Evolutionary conservation across 2,797 vertebrate species (phyloP).

Genomic region (Fringilla coelebs): DNA sequence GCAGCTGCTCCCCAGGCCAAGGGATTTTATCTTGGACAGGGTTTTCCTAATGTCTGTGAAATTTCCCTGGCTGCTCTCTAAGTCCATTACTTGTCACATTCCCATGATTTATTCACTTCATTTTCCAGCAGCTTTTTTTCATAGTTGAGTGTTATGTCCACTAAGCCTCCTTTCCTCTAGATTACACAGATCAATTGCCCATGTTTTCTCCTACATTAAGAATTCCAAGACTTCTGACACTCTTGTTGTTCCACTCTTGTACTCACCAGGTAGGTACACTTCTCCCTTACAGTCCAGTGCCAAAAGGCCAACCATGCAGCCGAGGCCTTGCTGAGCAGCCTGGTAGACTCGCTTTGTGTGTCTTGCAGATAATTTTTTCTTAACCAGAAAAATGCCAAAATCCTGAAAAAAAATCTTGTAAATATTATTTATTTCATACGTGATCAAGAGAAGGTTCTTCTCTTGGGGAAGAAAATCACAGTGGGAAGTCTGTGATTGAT

Average conservation of each 20-base stretch:
- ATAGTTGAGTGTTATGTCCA: background rate
- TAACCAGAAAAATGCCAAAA: background rate
- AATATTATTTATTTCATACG: background rate
- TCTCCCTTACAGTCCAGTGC: background rate
- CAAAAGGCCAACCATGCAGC: background rate
- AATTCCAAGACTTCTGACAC: background rate
- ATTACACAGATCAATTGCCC: background rate
- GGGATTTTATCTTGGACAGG: background rate
- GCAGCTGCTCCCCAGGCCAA: background rate
- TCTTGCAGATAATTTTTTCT: background rate
- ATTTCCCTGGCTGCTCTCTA: background rate
- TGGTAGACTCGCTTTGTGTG: background rate
- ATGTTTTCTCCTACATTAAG: background rate
- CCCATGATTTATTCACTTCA: conserved; percentile 3
- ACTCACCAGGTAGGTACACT: background rate
- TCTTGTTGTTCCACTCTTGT: background rate
- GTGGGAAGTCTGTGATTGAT: background rate
- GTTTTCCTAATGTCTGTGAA: background rate
- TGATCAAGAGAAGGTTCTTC: background rate
- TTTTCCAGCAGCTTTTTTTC: conserved; percentile 4
- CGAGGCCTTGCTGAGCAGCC: background rate
- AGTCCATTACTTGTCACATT: conserved; percentile 13
- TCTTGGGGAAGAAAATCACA: background rate
- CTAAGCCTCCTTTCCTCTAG: background rate
- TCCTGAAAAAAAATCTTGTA: background rate